These are phyloP conservation scores for Temnothorax curvispinosus DNA, from an alignment of 1,140 invertebrate genomes.

Conservation along the genomic window DNA sequence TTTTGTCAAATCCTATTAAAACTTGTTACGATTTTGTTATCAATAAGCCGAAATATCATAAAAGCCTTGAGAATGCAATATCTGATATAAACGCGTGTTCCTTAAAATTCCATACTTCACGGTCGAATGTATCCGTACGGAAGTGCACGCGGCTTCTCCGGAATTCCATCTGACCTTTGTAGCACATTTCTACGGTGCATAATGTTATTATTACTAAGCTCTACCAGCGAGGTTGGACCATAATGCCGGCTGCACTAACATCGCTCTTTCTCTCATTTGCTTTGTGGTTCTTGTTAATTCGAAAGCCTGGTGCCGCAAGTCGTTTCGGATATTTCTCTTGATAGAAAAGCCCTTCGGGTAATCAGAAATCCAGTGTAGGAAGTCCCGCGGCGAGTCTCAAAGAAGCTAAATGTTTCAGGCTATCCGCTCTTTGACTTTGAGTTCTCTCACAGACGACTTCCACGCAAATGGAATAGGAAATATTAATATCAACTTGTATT, in stretches of 20 bases:
- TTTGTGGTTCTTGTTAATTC: slow-evolving; percentile 63
- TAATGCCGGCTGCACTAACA: slow-evolving; percentile 50
- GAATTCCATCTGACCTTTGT: slow-evolving; percentile 45
- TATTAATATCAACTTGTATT: slow-evolving; percentile 37
- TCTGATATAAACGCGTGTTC: neutral
- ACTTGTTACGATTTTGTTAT: neutral
- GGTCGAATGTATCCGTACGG: neutral
- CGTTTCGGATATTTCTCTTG: slow-evolving; percentile 53
- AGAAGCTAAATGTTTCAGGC: slow-evolving; percentile 52
- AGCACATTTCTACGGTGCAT: neutral
- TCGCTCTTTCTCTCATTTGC: slow-evolving; percentile 55
- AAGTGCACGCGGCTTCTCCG: slow-evolving; percentile 27
- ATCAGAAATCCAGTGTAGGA: slow-evolving; percentile 31
- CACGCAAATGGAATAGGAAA: slow-evolving; percentile 35
- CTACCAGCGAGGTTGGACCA: slow-evolving; percentile 9
- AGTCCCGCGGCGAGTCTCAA: slow-evolving; percentile 22
- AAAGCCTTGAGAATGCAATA: neutral
- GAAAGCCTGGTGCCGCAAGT: slow-evolving; percentile 6
- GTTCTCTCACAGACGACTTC: slow-evolving; percentile 26
- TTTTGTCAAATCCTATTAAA: neutral
- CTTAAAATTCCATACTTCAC: neutral
- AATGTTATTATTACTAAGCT: slow-evolving; percentile 62
- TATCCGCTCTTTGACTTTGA: slow-evolving; percentile 47
- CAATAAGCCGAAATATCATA: neutral
- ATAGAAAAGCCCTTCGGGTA: slow-evolving; percentile 59